phyloP scores from a whole-genome alignment of 2,888 invertebrate genomes.

The Microchrysa polita region DNA sequence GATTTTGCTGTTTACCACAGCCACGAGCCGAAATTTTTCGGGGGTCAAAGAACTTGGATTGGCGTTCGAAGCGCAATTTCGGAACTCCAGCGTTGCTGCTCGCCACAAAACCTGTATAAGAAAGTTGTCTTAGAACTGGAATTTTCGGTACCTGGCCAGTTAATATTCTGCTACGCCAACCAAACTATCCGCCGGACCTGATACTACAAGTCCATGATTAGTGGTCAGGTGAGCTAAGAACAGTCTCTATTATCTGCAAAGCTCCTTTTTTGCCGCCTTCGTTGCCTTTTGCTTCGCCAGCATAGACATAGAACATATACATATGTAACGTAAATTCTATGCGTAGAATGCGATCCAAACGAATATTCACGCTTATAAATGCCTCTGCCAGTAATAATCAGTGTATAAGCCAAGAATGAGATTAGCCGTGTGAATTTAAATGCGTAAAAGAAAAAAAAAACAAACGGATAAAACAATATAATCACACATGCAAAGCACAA shows the following conservation, averaged over 20 bases:
- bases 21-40: conserved; percentile 47
- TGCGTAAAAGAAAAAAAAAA: background rate
- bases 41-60: conserved; percentile 39
- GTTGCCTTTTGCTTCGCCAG: background rate
- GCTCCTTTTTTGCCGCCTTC: conserved; percentile 22
- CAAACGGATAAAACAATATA: conserved; percentile 1
- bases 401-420: background rate
- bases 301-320: no score
- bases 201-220: conserved; percentile 26
- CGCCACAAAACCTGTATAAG: conserved; percentile 39
- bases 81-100: conserved; percentile 22
- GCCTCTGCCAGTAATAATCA: background rate
- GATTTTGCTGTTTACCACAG: conserved; percentile 44
- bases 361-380: background rate
- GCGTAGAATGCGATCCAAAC: background rate
- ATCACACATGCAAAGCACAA: conserved; percentile 15
- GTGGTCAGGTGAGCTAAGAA: conserved; percentile 28
- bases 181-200: conserved; percentile 27
- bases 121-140: conserved; percentile 46
- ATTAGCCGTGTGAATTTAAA: conserved; percentile 34
- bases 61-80: conserved; percentile 36
- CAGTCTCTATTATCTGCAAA: conserved; percentile 17
- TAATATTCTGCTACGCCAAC: conserved; percentile 9
- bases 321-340: background rate
- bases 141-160: conserved; percentile 32